Base-by-base conservation (phyloP, 2,797 vertebrate genomes). In the Molothrus aeneus region DNA sequence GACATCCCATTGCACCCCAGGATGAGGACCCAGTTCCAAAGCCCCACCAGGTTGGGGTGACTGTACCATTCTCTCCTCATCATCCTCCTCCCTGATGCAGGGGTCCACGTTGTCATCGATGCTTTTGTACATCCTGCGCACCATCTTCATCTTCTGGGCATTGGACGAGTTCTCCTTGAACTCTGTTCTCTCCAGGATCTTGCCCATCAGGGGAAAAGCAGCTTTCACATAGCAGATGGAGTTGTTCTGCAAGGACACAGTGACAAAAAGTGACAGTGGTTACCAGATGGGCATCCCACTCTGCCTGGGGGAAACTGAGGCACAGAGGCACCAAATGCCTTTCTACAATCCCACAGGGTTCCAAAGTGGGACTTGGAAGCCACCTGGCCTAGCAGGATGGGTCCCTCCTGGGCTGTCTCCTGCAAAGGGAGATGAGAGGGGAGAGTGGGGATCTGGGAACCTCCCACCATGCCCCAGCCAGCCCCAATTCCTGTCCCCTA, bases 111-210 rank as follows among this genome's bases (percentile, higher is more conserved):
- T 48, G 75, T 90, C 93, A 0, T 84, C 92, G 36, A 51, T 96
- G 65, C 14, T 26, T 25, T 13, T 60, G 72, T 97, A 97, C 63
- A 97, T 96, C 31, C 54, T 86, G 25, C 93, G 97, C 54, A 97
- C 95, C 11, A 2, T 54, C 32, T 74, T 5, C 31, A 96, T 90
- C 75, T 86, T 93, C 4, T 60, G 66, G 51, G 93, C 97, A 0
- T 98, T 98, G 63, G 93, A 56, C 0, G 97, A 97, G 84, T 97
- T 97, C 72, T 94, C 85, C 94, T 97, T 98, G 97, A 98, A 98
- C 34, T 87, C 87, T 1, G 98, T 97, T 22, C 60, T 78, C 19
- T 96, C 73, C 82, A 98, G 90, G 71, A 98, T 97, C 69, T 90
- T 79, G 86, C 91, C 88, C 82, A 98, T 92, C 80, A 96, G 91